These are phyloP conservation scores for Taeniopygia guttata DNA, from an alignment of 2,797 vertebrate genomes.

Conservation along the genomic window DNA sequence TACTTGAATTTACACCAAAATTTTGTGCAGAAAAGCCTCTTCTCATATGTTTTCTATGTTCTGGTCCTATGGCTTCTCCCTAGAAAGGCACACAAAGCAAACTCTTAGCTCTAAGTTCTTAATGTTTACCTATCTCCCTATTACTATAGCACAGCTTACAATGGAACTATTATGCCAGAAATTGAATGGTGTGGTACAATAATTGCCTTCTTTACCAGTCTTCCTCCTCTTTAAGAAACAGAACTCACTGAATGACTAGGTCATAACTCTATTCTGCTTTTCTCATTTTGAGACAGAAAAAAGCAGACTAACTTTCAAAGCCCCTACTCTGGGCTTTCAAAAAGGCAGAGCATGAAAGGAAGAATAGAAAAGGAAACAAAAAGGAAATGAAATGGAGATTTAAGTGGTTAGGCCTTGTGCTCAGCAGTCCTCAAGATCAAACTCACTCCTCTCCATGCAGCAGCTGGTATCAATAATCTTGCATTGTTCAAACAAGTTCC, in stretches of 20 bases:
- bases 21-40: neutral
- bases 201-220: neutral
- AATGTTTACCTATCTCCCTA: neutral
- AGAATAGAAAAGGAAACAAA: slow-evolving; percentile 40
- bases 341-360: neutral
- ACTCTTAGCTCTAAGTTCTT: neutral
- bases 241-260: neutral
- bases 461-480: slow-evolving; percentile 13
- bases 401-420: slow-evolving; percentile 8
- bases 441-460: neutral
- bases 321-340: neutral
- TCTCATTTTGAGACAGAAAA: slow-evolving; percentile 20
- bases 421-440: neutral
- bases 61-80: neutral
- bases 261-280: neutral
- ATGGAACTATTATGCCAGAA: slow-evolving; percentile 17
- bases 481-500: neutral
- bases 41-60: neutral
- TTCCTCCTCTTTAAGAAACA: neutral
- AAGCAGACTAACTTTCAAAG: slow-evolving; percentile 25
- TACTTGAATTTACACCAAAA: neutral
- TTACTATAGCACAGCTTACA: neutral
- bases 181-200: neutral
- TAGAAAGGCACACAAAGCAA: neutral
- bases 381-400: slow-evolving; percentile 31